Conservation (phyloP, 1,140 invertebrate genomes). For the Drosophila bipectinata region DNA sequence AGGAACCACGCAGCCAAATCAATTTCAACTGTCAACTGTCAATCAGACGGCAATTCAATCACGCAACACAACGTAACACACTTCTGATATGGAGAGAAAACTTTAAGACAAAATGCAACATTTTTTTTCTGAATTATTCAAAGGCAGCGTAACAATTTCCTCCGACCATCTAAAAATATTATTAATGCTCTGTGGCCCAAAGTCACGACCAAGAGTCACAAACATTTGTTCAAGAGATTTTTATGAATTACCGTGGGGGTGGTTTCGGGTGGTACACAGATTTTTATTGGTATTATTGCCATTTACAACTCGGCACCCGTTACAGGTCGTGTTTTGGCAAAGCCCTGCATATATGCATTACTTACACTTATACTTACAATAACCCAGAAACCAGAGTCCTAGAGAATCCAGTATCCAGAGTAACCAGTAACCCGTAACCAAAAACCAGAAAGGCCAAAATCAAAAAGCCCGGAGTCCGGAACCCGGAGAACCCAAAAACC, state of each 20-base stretch:
- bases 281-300: slow-evolving; percentile 73
- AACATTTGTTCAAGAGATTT: slow-evolving; percentile 79
- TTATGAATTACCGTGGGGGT: slow-evolving; percentile 62
- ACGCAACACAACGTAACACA: slow-evolving; percentile 53
- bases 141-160: slow-evolving; percentile 8
- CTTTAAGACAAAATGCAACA: slow-evolving; percentile 24
- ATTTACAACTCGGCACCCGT: slow-evolving; percentile 64
- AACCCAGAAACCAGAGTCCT: slow-evolving; percentile 1
- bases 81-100: background rate
- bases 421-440: background rate
- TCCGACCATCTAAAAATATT: slow-evolving; percentile 2
- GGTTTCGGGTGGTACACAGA: slow-evolving; percentile 48
- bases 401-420: background rate
- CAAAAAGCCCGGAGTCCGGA: slow-evolving; percentile 1
- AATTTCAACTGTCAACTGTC: slow-evolving; percentile 82
- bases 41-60: slow-evolving; percentile 79
- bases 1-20: slow-evolving; percentile 56
- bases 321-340: background rate
- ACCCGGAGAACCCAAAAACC: background rate
- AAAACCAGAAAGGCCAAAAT: background rate
- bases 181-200: slow-evolving; percentile 43
- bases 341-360: slow-evolving; percentile 45
- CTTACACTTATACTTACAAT: slow-evolving; percentile 3
- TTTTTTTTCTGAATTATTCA: slow-evolving; percentile 41
- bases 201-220: slow-evolving; percentile 46